These are phyloP conservation scores for Eilema caniola DNA, from an alignment of 2,888 invertebrate genomes.

Conservation along the genomic window DNA sequence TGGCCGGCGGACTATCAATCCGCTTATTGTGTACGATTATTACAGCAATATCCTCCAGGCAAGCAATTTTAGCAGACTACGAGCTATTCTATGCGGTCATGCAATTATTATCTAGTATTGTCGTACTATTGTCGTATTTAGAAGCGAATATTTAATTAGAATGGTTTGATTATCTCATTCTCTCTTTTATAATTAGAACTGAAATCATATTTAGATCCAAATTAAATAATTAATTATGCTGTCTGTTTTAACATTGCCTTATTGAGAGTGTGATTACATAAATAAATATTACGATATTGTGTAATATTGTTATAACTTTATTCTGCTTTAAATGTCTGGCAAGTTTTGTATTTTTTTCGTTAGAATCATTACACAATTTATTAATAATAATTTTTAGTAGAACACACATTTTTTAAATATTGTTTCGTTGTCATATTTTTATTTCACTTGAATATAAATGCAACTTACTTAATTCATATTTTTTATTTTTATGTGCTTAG, in stretches of 20 bases:
- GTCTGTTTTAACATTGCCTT: not conserved
- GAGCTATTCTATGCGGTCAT: constrained; percentile 19
- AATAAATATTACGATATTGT: not conserved
- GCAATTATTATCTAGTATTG: constrained; percentile 13
- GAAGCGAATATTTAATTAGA: constrained; percentile 12
- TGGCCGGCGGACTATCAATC: constrained; percentile 25
- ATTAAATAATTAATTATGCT: not conserved
- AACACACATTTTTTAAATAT: too few relatives aligned
- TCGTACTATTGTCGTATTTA: constrained; percentile 7
- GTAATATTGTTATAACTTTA: too few relatives aligned
- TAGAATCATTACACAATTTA: too few relatives aligned
- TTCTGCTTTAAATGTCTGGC: too few relatives aligned
- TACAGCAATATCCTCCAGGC: constrained; percentile 28
- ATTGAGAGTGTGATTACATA: not conserved
- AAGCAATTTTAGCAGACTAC: constrained; percentile 18
- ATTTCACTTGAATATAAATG: not conserved
- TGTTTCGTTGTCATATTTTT: too few relatives aligned
- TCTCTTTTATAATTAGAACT: not conserved
- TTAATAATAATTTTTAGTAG: too few relatives aligned
- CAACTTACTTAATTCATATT: not conserved
- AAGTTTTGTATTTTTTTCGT: too few relatives aligned
- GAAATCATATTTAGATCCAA: not conserved
- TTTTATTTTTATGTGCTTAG: not conserved
- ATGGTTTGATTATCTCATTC: not conserved
- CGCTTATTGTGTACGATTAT: constrained; percentile 28